These are phyloP conservation scores for Polypterus senegalus DNA, from an alignment of 2,113 vertebrate genomes.

Conservation along the genomic window DNA sequence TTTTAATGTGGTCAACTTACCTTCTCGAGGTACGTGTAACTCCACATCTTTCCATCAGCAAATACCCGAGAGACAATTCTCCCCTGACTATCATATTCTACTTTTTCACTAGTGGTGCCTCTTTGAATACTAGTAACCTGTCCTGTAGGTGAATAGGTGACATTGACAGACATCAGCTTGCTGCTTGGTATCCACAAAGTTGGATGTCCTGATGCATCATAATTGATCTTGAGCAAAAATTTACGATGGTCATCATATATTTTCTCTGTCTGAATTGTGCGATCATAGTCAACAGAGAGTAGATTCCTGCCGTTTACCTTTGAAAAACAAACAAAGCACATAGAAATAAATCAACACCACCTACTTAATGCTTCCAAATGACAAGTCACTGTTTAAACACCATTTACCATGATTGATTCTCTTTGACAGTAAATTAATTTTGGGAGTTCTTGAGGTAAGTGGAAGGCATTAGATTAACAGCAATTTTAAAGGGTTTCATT, in stretches of 20 bases:
- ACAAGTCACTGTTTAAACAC: conserved; percentile 41
- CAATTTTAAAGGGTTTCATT: conserved; percentile 53
- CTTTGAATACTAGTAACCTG: conserved; percentile 87
- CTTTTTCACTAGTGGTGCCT: conserved; percentile 76
- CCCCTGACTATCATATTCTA: conserved; percentile 83
- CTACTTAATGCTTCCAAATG: conserved; percentile 33
- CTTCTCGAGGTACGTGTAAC: conserved; percentile 95
- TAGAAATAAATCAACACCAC: conserved; percentile 23
- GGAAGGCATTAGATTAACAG: conserved; percentile 43
- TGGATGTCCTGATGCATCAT: conserved; percentile 82
- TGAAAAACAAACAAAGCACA: conserved; percentile 37
- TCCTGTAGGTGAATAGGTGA: conserved; percentile 81
- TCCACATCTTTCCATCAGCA: conserved; percentile 95
- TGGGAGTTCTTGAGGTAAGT: conserved; percentile 40
- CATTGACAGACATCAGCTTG: conserved; percentile 90
- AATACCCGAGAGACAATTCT: conserved; percentile 83
- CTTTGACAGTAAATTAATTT: conserved; percentile 49
- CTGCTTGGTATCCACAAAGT: conserved; percentile 93
- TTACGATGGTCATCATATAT: conserved; percentile 98
- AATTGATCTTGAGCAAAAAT: conserved; percentile 89
- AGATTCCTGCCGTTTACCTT: conserved; percentile 97
- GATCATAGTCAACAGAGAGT: conserved; percentile 94
- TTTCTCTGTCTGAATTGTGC: conserved; percentile 88
- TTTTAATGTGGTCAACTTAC: conserved; percentile 37
- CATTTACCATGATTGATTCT: conserved; percentile 45